These are phyloP conservation scores for Axea sp. DNA, from an alignment of 2,888 invertebrate genomes.

Conservation along the genomic window DNA sequence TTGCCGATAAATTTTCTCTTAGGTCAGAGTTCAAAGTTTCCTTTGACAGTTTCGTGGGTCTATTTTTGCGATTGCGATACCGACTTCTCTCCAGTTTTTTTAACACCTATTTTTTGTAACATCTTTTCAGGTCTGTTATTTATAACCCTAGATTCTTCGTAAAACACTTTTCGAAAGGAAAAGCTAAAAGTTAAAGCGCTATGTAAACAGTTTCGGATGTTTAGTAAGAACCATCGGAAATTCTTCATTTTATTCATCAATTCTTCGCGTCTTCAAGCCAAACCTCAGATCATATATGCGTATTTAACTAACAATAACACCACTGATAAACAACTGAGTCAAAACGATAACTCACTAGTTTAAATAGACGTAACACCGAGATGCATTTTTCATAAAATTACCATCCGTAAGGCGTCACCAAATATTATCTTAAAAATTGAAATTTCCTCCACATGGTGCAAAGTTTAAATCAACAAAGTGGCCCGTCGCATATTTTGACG, in stretches of 20 bases:
- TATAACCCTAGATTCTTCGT: conserved; percentile 13
- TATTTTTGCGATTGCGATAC: conserved; percentile 16
- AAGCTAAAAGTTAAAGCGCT: conserved; percentile 1
- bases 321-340: too few relatives aligned
- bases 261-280: background rate
- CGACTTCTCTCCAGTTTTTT: conserved; percentile 8
- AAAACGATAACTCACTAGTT: too few relatives aligned
- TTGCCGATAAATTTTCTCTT: conserved; percentile 45
- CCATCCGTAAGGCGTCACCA: conserved; percentile 2
- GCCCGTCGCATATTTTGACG: background rate
- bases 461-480: conserved; percentile 14
- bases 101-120: conserved; percentile 4
- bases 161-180: conserved; percentile 7
- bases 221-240: background rate
- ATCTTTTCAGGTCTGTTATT: conserved; percentile 7
- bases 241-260: conserved; percentile 9
- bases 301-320: too few relatives aligned
- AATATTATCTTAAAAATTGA: conserved; percentile 25
- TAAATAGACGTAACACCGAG: background rate
- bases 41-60: conserved; percentile 16
- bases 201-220: conserved; percentile 2
- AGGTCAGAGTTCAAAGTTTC: conserved; percentile 48
- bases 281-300: conserved; percentile 1
- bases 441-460: conserved; percentile 7
- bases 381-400: conserved; percentile 20